These are phyloP conservation scores for Arctia plantaginis DNA, from an alignment of 2,888 invertebrate species.

Conservation along the genomic window DNA sequence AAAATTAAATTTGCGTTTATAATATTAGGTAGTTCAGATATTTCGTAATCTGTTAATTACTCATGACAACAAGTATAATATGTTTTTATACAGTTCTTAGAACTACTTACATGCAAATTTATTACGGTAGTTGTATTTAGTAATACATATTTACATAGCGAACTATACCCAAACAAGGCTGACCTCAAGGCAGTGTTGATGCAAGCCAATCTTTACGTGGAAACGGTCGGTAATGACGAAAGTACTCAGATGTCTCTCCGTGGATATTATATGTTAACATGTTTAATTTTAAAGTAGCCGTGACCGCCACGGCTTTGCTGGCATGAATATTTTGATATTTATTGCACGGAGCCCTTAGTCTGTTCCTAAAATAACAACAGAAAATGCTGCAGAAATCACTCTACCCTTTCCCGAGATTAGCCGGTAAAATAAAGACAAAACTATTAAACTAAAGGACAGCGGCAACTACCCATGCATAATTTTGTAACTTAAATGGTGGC, in stretches of 20 bases:
- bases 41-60: background rate
- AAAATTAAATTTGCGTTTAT: background rate
- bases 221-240: constrained; percentile 32
- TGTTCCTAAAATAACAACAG: no score
- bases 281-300: background rate
- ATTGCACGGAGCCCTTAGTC: no score
- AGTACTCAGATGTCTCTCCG: constrained; percentile 14
- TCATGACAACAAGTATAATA: background rate
- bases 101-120: constrained; percentile 19
- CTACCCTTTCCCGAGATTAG: no score
- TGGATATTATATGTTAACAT: background rate
- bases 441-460: no score
- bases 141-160: constrained; percentile 37
- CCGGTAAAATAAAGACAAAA: no score
- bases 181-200: constrained; percentile 40
- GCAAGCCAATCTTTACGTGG: constrained; percentile 26
- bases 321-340: no score
- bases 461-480: no score
- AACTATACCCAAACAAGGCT: constrained; percentile 33
- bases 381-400: no score
- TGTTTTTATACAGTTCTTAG: constrained; percentile 16
- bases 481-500: no score
- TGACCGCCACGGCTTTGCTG: no score
- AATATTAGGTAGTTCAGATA: background rate
- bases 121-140: constrained; percentile 27